Base-by-base conservation (phyloP, 2,888 invertebrate species). In the Mythimna pallens region DNA sequence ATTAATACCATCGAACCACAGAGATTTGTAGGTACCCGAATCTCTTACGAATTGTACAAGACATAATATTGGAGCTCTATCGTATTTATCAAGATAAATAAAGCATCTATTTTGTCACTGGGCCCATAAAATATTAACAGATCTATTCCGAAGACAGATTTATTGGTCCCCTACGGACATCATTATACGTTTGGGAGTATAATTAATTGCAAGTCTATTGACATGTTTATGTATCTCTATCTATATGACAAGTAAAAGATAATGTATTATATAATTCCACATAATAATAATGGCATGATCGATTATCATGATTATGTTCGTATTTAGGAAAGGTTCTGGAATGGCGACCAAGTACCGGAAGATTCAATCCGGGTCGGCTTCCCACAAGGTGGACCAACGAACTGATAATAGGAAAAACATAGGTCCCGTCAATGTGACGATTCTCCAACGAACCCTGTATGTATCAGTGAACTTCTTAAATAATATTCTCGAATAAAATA, bases 91-190 rank as follows among this genome's bases (percentile, higher is more conserved):
- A 79, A 73, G 77, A 81, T 69, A 81, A 66, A 73, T 78, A 75
- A 79, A 71, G 55, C 70, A 76, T 76, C 52, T 40, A 70, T 81
- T 67, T 58, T 70, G 69, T 78, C 78, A 73, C 55, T 54, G 34
- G 12, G 43, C 47, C 70, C 66, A 76, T 81, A 82, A 82, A 80
- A 79, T 86, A 80, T 78, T 61, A 80, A 65, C 73, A 73, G 69
- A 63, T 73, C 73, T 75, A 76, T 68, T 52, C 67, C 8, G 65
- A 62, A 79, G 79, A 78, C 71, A 67, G 79, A 76, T 84, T 81
- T 79, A 83, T 79, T 63, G 67, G 73, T 65, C 78, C 66, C 78
- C 65, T 63, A 77, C 62, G 65, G 80, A 81, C 68, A 81, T 80
- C 69, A 73, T 77, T 80, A 77, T 81, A 81, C 47, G 59, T 66